Percentiles rank a stretch among this genome's conserved stretches.
Evolutionary conservation across 2,113 vertebrate genomes (phyloP).

Genomic region (Todiramphus chloris): DNA sequence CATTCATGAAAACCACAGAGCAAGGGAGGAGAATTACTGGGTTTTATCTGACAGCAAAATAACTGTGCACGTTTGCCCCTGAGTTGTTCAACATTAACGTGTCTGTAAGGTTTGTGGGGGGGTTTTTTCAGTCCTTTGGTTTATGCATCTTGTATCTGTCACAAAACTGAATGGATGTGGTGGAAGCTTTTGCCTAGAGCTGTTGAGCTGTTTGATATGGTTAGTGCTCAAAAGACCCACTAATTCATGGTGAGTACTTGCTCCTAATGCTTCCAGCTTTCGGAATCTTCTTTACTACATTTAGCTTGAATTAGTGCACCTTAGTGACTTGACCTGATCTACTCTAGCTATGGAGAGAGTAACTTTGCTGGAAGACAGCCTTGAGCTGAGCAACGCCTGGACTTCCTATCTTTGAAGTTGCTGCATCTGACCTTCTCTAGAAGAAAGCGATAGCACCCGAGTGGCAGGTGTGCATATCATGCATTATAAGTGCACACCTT

Average conservation of each 20-base stretch:
- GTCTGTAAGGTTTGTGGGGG: not conserved
- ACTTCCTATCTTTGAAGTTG: not conserved
- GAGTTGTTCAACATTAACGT: not conserved
- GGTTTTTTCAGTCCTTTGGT: not conserved
- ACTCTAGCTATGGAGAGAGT: not conserved
- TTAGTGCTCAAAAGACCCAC: not conserved
- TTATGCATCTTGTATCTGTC: not conserved
- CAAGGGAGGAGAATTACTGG: not conserved
- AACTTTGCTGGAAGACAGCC: not conserved
- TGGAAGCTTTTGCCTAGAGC: not conserved
- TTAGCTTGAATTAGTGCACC: conserved; percentile 20
- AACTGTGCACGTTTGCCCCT: not conserved
- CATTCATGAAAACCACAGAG: not conserved
- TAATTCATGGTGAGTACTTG: not conserved
- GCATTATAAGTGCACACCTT: not conserved
- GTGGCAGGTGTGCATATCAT: rapidly evolving
- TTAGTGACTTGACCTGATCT: conserved; percentile 13
- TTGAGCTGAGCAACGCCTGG: not conserved
- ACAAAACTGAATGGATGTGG: not conserved
- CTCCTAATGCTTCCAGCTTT: conserved; percentile 25
- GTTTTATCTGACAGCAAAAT: not conserved
- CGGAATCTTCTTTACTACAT: conserved; percentile 18
- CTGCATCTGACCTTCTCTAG: not conserved
- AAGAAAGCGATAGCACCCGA: not conserved
- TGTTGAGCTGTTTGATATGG: not conserved